Evolutionary conservation across 2,797 vertebrate genomes (phyloP), one percentile per base, ranked within the genome.

Genomic region (Geotrypetes seraphini): DNA sequence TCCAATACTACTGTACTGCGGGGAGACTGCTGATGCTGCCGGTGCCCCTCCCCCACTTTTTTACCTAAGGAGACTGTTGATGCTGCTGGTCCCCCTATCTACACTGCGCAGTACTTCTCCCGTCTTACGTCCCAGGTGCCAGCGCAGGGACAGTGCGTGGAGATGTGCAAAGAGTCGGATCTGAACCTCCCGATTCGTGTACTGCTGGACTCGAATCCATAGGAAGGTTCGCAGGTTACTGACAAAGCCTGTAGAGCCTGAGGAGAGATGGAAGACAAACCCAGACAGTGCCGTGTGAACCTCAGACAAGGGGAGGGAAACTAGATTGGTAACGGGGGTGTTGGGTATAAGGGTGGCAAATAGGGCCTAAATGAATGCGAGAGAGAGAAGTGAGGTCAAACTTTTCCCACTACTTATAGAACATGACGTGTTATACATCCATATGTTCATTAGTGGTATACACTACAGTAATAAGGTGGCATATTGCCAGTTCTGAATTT

Each of bases 161-260:
- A 97, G 58, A 57, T 97, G 95, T 24, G 71, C 71, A 3, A 96
- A 96, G 26, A 97, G 88, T 4, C 77, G 81, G 36, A 92, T 75
- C 50, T 97, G 90, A 13, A 97, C 79, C 44, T 78, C 64, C 1
- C 88, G 76, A 25, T 88, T 88, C 10, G 90, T 96, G 72, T 82
- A 96, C 83, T 99, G 95, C 75, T 99, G 93, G 41, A 99, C 94
- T 2, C 72, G 78, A 60, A 97, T 93, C 95, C 94, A 99, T 39
- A 96, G 43, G 78, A 99, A 97, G 0, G 88, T 76, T 15, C 91
- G 90, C 14, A 92, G 0, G 69, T 97, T 99, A 36, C 89, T 97
- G 28, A 97, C 56, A 0, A 99, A 97, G 24, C 95, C 93, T 0
- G 86, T 77, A 9, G 84, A 63, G 2, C 91, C 91, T 95, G 66